phyloP scores from a whole-genome alignment of 1,140 invertebrate species.

The Macrocentrus cingulum region DNA sequence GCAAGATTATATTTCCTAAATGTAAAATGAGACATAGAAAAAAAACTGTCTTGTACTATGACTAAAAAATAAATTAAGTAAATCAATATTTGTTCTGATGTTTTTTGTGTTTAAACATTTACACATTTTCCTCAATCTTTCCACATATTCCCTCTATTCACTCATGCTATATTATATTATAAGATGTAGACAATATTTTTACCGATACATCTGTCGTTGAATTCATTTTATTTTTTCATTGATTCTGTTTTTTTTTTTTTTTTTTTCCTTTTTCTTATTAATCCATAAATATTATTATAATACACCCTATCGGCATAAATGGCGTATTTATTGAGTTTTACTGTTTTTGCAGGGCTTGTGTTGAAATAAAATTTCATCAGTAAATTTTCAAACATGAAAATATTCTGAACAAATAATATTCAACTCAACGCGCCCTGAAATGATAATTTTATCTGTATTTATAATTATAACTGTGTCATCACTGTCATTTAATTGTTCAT shows the following conservation, averaged over 20 bases:
- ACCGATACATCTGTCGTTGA: no score
- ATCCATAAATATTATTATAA: no score
- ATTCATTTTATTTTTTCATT: not conserved
- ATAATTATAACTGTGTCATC: not conserved
- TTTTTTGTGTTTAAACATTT: constrained; percentile 39
- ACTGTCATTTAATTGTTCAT: no score
- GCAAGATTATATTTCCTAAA: constrained; percentile 21
- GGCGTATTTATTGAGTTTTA: no score
- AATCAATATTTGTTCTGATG: constrained; percentile 39
- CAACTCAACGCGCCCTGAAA: no score
- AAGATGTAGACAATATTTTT: not conserved
- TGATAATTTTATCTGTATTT: not conserved
- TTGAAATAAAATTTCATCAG: no score
- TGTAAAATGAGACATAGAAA: constrained; percentile 33
- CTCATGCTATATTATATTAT: not conserved
- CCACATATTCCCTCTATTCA: not conserved
- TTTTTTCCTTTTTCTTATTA: not conserved
- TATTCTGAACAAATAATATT: no score
- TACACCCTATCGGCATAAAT: no score
- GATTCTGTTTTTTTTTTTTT: not conserved
- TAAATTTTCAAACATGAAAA: no score
- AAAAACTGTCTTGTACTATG: constrained; percentile 22
- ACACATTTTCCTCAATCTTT: constrained; percentile 26
- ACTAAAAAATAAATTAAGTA: constrained; percentile 53
- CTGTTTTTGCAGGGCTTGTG: no score